Base-by-base conservation (phyloP, 2,113 vertebrate species). In the Dromiciops gliroides region DNA sequence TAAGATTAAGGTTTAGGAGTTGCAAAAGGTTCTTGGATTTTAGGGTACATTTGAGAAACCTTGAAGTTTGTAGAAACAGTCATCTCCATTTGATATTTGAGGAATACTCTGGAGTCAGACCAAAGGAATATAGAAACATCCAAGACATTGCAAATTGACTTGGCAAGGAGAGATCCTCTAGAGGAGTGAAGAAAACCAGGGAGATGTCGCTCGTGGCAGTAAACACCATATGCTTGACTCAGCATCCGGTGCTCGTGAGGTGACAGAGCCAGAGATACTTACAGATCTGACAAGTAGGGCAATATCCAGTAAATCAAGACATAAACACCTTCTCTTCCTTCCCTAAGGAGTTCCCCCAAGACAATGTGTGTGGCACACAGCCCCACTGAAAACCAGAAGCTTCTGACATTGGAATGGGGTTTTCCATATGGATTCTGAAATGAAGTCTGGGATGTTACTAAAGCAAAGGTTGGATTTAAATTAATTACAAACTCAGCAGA, bases 131-230 rank as follows among this genome's bases (percentile, higher is more conserved):
- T 56, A 95, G 98, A 96, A 98, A 97, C 96, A 98, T 97, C 96
- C 96, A 97, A 98, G 96, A 90, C 97, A 94, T 97, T 98, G 98
- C 97, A 98, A 98, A 99, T 98, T 98, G 98, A 96, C 97, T 98
- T 98, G 98, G 98, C 98, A 98, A 94, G 95, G 94, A 31, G 67
- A 96, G 98, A 96, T 95, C 95, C 97, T 98, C 97, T 97, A 0
- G 96, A 97, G 97, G 94, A 98, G 96, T 50, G 91, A 95, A 97
- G 96, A 95, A 96, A 98, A 97, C 95, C 96, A 97, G 95, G 51
- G 90, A 95, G 75, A 95, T 97, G 96, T 97, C 97, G 97, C 97
- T 98, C 95, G 96, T 91, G 50, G 94, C 97, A 98, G 98, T 97
- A 98, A 98, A 98, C 97, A 97, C 97, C 97, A 97, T 98, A 97